Conservation (phyloP, 30 jellyfish, hydroid and myxozoan genomes). For the Rhopilema esculentum region DNA sequence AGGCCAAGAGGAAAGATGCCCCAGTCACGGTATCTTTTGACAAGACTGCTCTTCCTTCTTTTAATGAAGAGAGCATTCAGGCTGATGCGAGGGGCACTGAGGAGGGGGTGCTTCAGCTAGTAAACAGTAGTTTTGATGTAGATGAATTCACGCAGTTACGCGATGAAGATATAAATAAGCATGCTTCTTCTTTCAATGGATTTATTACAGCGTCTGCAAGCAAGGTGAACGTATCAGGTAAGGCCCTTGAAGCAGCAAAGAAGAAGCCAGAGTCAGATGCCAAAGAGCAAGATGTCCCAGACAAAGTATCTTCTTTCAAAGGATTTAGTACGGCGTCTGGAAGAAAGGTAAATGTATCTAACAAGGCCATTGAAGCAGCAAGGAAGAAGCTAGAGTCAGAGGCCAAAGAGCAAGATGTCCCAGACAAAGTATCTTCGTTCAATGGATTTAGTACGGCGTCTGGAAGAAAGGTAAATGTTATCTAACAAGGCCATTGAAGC, state of each 20-base stretch:
- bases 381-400: constrained; percentile 7
- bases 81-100: too few species aligned
- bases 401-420: not conserved
- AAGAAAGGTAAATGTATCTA: constrained; percentile 49
- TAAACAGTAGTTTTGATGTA: constrained; percentile 31
- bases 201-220: constrained; percentile 76
- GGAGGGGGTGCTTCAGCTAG: not conserved
- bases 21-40: too few species aligned
- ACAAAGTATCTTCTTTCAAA: not conserved
- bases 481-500: constrained; percentile 61
- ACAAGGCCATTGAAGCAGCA: constrained; percentile 41
- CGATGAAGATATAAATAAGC: not conserved
- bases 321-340: constrained; percentile 74
- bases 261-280: constrained; percentile 16
- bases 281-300: not conserved
- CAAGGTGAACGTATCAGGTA: constrained; percentile 59
- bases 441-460: constrained; percentile 66
- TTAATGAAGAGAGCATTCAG: too few species aligned
- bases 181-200: constrained; percentile 38
- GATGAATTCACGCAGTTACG: constrained; percentile 55
- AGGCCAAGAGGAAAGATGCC: not conserved
- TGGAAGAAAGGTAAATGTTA: constrained; percentile 63
- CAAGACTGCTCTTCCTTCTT: too few species aligned
- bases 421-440: not conserved
- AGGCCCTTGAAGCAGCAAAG: constrained; percentile 65